Evolutionary conservation across 1,140 invertebrate species (phyloP), one percentile per base, ranked within the genome.

Genomic region (Epicauta chinensis): DNA sequence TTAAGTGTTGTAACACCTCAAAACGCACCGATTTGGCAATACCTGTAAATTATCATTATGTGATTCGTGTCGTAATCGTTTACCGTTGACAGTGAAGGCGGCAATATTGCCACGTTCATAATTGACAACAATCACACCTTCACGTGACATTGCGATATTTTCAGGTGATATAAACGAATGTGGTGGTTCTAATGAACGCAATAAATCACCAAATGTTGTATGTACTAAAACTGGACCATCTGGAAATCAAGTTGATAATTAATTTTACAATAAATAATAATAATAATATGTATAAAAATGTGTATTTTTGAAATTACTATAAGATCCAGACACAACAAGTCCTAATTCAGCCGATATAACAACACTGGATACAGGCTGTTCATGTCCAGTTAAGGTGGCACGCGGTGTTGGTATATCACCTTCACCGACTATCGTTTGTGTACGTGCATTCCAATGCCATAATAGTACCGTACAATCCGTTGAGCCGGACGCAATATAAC

Each of bases 361-460:
- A 50, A 98, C 90, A 64, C 88, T 91, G 35, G 90, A 90, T 36
- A 99, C 89, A 37, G 93, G 85, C 62, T 94, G 87, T 66, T 98
- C 92, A 71, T 99, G 97, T 1, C 97, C 97, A 0, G 95, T 98
- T 0, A 99, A 75, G 2, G 95, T 97, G 2, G 95, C 93, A 53
- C 94, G 80, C 1, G 97, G 97, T 17, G 93, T 93, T 1, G 96
- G 95, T 38, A 87, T 80, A 66, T 98, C 89, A 10, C 89, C 90
- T 70, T 99, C 96, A 3, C 96, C 96, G 31, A 98, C 91, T 62
- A 99, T 94, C 39, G 90, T 92, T 70, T 96, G 93, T 35, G 91
- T 92, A 39, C 94, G 80, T 0, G 93, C 93, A 67, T 91, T 98
- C 93, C 97, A 99, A 64, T 98, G 95, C 97, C 97, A 99, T 3